Evolutionary conservation across 2,797 vertebrate genomes (phyloP).

Genomic region (Phrynocephalus forsythii): DNA sequence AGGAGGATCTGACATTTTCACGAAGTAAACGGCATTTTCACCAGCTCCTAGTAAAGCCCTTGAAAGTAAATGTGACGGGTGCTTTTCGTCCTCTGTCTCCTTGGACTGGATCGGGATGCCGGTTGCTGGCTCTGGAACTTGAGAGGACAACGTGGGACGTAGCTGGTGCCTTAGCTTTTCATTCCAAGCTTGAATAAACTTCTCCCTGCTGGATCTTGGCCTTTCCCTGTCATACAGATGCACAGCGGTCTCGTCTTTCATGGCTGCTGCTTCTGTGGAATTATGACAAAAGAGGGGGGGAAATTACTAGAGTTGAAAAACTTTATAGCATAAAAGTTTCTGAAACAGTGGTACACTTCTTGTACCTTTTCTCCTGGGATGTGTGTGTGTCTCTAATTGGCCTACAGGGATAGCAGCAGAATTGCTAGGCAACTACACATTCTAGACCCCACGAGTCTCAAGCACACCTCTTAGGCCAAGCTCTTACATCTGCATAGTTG

Average conservation of each 20-base stretch:
- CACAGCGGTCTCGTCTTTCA: not conserved
- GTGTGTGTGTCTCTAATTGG: not conserved
- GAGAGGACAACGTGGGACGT: not conserved
- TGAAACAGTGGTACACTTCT: not conserved
- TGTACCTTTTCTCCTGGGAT: not conserved
- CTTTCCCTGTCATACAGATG: not conserved
- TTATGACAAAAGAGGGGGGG: constrained; percentile 7
- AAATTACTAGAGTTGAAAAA: not conserved
- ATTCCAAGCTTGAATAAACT: constrained; percentile 20
- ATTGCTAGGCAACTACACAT: constrained; percentile 15
- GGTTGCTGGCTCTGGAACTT: not conserved
- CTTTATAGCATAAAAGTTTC: not conserved
- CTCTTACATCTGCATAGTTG: not conserved
- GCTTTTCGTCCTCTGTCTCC: not conserved
- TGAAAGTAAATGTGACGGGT: not conserved
- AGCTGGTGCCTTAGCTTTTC: constrained; percentile 23
- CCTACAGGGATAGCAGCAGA: not conserved
- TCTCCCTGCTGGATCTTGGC: constrained; percentile 31
- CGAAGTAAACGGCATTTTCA: not conserved
- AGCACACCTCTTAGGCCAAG: not conserved
- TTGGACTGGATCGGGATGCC: not conserved
- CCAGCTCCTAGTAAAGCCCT: not conserved
- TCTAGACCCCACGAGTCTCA: constrained; percentile 22
- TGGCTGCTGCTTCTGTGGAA: not conserved
- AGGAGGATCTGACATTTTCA: not conserved